Evolutionary conservation across 2,113 vertebrate species (phyloP).

Genomic region (Hepsetus odoe): DNA sequence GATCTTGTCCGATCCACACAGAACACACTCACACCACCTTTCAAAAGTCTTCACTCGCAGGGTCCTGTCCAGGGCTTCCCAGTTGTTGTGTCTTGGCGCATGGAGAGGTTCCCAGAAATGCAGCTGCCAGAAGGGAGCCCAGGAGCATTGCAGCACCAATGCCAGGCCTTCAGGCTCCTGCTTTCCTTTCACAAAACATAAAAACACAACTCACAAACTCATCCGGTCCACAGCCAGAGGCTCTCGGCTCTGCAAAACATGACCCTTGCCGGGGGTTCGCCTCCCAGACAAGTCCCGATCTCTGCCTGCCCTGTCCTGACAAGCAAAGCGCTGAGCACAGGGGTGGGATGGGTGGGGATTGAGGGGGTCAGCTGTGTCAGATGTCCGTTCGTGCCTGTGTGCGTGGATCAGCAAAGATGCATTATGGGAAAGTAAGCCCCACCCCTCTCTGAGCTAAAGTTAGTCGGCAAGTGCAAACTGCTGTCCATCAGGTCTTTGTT

Average conservation of each 20-base stretch:
- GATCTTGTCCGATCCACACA: constrained; percentile 2
- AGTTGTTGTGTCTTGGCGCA: constrained; percentile 27
- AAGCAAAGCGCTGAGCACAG: constrained; percentile 50
- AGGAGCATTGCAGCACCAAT: constrained; percentile 72
- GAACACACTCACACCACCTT: neutral
- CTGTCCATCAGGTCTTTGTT: constrained; percentile 74
- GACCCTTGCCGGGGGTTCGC: constrained; percentile 81
- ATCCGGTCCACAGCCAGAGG: constrained; percentile 74
- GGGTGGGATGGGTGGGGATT: constrained; percentile 61
- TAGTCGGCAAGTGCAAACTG: constrained; percentile 81
- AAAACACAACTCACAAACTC: constrained; percentile 66
- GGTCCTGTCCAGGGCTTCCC: constrained; percentile 32
- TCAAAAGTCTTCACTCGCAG: constrained; percentile 39
- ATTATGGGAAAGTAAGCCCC: constrained; percentile 82
- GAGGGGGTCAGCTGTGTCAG: constrained; percentile 63
- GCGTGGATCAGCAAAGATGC: constrained; percentile 70
- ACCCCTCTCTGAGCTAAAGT: constrained; percentile 79
- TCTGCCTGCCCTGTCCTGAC: constrained; percentile 81
- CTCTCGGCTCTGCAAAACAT: constrained; percentile 84
- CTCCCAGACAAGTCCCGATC: constrained; percentile 72
- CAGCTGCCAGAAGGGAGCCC: constrained; percentile 65
- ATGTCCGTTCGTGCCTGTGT: constrained; percentile 71
- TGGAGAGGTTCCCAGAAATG: constrained; percentile 39
- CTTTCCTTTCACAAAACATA: constrained; percentile 62
- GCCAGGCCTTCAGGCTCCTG: constrained; percentile 64